These are phyloP conservation scores for Drosophila pectinifera DNA, from an alignment of 1,140 invertebrate genomes.

Conservation along the genomic window DNA sequence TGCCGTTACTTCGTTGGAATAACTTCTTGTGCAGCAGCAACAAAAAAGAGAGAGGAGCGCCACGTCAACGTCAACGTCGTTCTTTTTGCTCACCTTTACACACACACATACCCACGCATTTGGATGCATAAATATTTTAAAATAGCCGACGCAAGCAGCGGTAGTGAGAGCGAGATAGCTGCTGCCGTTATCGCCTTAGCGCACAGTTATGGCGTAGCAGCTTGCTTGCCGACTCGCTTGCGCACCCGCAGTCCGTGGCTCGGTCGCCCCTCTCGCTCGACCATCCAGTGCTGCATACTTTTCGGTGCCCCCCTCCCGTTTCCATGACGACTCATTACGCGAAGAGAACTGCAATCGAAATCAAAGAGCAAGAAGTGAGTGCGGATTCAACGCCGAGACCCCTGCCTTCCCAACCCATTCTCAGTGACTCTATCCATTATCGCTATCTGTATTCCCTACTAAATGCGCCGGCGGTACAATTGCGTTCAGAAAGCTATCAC, in stretches of 20 bases:
- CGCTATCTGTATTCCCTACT: neutral
- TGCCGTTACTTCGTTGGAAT: slow-evolving; percentile 27
- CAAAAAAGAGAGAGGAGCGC: slow-evolving; percentile 41
- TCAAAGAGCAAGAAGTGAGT: neutral
- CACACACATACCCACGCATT: slow-evolving; percentile 5
- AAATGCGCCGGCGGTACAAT: neutral
- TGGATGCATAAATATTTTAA: slow-evolving; percentile 39
- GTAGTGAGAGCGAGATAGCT: slow-evolving; percentile 13
- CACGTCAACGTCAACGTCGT: slow-evolving; percentile 67
- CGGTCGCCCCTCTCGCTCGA: slow-evolving; percentile 2
- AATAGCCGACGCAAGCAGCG: slow-evolving; percentile 20
- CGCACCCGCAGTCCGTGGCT: slow-evolving; percentile 19
- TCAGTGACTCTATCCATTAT: neutral
- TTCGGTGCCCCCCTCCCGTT: slow-evolving; percentile 31
- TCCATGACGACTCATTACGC: slow-evolving; percentile 4
- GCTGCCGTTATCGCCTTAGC: slow-evolving; percentile 61
- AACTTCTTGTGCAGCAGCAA: slow-evolving; percentile 29
- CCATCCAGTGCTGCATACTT: slow-evolving; percentile 55
- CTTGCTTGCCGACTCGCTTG: slow-evolving; percentile 34
- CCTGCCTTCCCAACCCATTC: neutral
- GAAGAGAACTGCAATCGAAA: neutral
- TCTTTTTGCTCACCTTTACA: slow-evolving; percentile 43
- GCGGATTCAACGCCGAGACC: neutral
- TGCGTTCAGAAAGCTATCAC: neutral
- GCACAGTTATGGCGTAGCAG: slow-evolving; percentile 62